A percentile compares a stretch with the other conserved stretches of the same genome.
Evolutionary conservation across 1,140 invertebrate species (phyloP).

Genomic region (Diploscapter pachys): DNA sequence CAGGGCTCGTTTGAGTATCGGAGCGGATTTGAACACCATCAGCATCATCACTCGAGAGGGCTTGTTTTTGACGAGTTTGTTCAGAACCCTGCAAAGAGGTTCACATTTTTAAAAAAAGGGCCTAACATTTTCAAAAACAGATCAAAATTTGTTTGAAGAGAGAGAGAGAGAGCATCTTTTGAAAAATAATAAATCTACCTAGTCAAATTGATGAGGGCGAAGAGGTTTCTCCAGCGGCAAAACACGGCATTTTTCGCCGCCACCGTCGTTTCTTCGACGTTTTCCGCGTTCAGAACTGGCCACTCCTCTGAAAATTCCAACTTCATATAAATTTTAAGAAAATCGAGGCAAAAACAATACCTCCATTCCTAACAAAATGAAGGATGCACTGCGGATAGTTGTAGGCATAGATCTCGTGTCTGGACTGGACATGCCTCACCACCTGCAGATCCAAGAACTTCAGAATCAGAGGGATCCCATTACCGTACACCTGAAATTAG

Average conservation of each 20-base stretch:
- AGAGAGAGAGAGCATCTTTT: too few relatives aligned
- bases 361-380: constrained; percentile 47
- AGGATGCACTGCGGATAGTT: constrained; percentile 49
- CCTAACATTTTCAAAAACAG: too few relatives aligned
- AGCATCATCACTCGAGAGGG: constrained; percentile 99
- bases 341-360: constrained; percentile 37
- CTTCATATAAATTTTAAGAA: constrained; percentile 23
- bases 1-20: constrained; percentile 90
- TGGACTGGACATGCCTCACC: constrained; percentile 83
- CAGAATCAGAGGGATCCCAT: constrained; percentile 94
- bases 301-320: constrained; percentile 77
- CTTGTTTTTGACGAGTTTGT: constrained; percentile 99
- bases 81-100: constrained; percentile 70
- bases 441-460: constrained; percentile 99
- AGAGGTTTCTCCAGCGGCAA: constrained; percentile 96
- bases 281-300: constrained; percentile 86
- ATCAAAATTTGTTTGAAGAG: too few relatives aligned
- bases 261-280: constrained; percentile 65
- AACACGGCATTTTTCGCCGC: constrained; percentile 39
- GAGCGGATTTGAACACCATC: constrained; percentile 98
- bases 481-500: constrained; percentile 82
- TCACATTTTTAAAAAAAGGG: not conserved
- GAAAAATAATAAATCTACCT: constrained; percentile 59
- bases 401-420: constrained; percentile 71
- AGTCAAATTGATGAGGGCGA: constrained; percentile 93